A percentile compares a stretch with the other conserved stretches of the same genome.
Evolutionary conservation across 2,797 vertebrate genomes (phyloP).

Genomic region (Esox masquinongy): DNA sequence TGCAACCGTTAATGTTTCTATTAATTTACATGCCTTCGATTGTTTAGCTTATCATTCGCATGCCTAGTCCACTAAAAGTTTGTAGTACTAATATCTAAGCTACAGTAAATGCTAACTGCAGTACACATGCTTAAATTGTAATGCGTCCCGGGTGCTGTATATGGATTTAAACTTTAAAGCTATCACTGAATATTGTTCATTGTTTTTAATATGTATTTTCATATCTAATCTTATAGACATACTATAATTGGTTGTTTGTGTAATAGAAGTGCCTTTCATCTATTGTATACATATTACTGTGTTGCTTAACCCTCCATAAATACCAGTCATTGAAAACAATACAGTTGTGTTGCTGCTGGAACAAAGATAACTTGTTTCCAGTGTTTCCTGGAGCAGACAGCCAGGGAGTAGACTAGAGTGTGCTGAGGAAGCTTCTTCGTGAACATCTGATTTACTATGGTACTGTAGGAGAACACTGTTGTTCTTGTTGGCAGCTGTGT

Average conservation of each 20-base stretch:
- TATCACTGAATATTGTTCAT: too few relatives aligned
- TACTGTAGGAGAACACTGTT: background rate
- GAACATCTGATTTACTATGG: background rate
- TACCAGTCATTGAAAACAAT: background rate
- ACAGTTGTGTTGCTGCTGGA: background rate
- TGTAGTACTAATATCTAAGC: too few relatives aligned
- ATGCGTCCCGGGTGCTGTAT: too few relatives aligned
- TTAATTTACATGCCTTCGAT: too few relatives aligned
- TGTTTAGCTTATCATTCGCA: too few relatives aligned
- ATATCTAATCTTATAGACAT: background rate
- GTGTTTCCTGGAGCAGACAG: background rate
- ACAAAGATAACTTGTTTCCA: background rate
- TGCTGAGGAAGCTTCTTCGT: background rate
- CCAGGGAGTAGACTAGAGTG: background rate
- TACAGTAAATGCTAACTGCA: too few relatives aligned
- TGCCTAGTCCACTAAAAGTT: too few relatives aligned
- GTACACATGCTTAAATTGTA: too few relatives aligned
- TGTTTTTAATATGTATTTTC: background rate
- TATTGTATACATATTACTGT: background rate
- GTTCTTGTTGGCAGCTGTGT: background rate
- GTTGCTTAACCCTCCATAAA: background rate
- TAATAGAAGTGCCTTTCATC: background rate
- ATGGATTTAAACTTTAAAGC: too few relatives aligned
- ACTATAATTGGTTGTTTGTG: background rate
- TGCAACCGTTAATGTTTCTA: too few relatives aligned